phyloP scores from a whole-genome alignment of 2,113 vertebrate genomes.

The Puma concolor region DNA sequence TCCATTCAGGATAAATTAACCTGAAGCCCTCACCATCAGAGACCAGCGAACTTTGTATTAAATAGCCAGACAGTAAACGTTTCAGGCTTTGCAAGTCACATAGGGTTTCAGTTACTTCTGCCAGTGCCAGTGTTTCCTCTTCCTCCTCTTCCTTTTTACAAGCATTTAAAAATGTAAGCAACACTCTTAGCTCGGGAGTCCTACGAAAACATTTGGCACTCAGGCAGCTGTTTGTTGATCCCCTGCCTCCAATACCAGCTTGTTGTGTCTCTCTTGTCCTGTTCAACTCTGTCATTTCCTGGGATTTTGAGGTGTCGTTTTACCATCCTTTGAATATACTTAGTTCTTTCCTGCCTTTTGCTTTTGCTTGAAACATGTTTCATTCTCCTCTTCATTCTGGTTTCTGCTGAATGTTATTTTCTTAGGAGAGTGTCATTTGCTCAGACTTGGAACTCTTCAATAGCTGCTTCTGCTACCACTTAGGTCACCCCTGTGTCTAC shows the following conservation, averaged over 20 bases:
- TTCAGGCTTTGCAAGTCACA: background rate
- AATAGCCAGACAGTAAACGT: background rate
- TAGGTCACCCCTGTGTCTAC: background rate
- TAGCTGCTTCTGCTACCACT: background rate
- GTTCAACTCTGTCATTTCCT: background rate
- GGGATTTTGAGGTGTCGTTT: background rate
- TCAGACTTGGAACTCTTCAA: background rate
- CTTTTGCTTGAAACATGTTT: background rate
- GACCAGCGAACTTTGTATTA: background rate
- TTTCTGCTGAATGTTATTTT: slow-evolving; percentile 34
- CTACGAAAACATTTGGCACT: background rate
- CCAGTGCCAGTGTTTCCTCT: background rate
- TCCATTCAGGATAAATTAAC: background rate
- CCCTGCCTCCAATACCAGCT: background rate
- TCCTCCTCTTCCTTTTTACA: background rate
- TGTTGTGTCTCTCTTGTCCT: background rate
- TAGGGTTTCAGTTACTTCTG: background rate
- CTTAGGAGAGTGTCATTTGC: background rate
- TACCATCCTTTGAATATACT: background rate
- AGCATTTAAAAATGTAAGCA: background rate
- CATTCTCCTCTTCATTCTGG: background rate
- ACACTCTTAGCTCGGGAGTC: background rate
- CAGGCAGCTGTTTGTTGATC: background rate
- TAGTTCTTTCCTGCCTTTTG: background rate
- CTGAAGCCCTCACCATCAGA: background rate